Evolutionary conservation across 2,888 invertebrate species (phyloP), one percentile per base, ranked within the genome.

Genomic region (Amiota communis): DNA sequence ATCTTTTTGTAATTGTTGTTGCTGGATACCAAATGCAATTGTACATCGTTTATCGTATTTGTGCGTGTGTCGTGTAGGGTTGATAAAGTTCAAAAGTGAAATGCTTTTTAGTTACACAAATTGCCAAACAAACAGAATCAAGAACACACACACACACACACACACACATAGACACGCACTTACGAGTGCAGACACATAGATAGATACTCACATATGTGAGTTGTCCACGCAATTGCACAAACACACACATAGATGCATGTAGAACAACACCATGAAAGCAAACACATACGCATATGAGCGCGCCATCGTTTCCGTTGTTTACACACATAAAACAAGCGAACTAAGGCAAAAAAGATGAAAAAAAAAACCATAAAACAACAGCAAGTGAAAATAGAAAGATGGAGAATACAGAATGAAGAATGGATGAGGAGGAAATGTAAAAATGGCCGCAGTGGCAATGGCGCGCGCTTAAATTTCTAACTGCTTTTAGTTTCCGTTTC

Each of bases 91-190:
- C 75, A 83, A 79, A 82, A 85, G 84, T 80, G 79, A 83, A 36
- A 82, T 82, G 81, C 82, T 79, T 85, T 82, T 83, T 79, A 83
- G 82, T 82, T 83, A 78, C 84, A 80, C 84, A 82, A 82, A 85
- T 85, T 82, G 84, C 77, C 81, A 83, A 85, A 82, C 82, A 85
- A 82, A 85, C 81, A 80, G 79, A 85, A 80, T 74, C 74, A 72
- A 56, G 72, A 71, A 76, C 46, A 15, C 10, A 51, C 46, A 65
- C 51, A 68, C 70, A 76, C 74, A 74, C 72, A 75, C 61, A 67
- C 15, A 70, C 65, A 74, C 67, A 64, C 56, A 13, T 48, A 46
- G 9, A 70, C n/a, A n/a, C 74, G 74, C 72, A 75, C 61, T 49
- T 23, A 70, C 61, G 67, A 48, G 9, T 67, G 70, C 15, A 70